Conservation (phyloP, 2,888 invertebrate genomes). For the Eulithis testata region DNA sequence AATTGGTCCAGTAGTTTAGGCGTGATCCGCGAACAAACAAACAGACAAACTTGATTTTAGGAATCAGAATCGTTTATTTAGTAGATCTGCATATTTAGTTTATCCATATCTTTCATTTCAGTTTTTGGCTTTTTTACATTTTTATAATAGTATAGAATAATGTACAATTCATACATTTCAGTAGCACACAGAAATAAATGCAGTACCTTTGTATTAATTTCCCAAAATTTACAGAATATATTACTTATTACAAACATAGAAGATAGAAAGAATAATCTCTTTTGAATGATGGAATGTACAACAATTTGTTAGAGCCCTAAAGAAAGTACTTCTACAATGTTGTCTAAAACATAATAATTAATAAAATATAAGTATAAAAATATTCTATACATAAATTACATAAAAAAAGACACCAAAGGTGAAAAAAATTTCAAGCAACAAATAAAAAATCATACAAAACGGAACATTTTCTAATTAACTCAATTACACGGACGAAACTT, state of each 20-base stretch:
- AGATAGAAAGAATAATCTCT: conserved; percentile 10
- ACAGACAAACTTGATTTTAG: no score
- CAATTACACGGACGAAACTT: conserved; percentile 30
- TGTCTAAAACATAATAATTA: conserved; percentile 32
- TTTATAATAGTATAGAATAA: no score
- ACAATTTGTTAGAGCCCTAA: conserved; percentile 16
- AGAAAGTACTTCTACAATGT: conserved; percentile 5
- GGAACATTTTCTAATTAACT: conserved; percentile 28
- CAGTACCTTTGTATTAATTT: background rate
- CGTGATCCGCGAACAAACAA: no score
- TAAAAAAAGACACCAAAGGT: conserved; percentile 28
- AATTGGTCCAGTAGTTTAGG: no score
- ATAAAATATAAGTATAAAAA: conserved; percentile 33
- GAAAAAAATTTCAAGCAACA: conserved; percentile 34
- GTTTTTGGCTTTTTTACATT: no score
- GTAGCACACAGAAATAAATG: conserved; percentile 3
- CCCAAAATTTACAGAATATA: conserved; percentile 3
- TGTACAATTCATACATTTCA: conserved; percentile 1
- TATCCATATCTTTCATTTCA: no score
- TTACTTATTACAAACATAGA: background rate
- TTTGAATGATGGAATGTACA: conserved; percentile 25
- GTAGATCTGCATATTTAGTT: no score
- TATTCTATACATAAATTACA: conserved; percentile 28
- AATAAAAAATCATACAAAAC: conserved; percentile 38
- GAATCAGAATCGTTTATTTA: no score